Evolutionary conservation across 2,888 invertebrate species (phyloP).

Genomic region (Cephus pulcher): DNA sequence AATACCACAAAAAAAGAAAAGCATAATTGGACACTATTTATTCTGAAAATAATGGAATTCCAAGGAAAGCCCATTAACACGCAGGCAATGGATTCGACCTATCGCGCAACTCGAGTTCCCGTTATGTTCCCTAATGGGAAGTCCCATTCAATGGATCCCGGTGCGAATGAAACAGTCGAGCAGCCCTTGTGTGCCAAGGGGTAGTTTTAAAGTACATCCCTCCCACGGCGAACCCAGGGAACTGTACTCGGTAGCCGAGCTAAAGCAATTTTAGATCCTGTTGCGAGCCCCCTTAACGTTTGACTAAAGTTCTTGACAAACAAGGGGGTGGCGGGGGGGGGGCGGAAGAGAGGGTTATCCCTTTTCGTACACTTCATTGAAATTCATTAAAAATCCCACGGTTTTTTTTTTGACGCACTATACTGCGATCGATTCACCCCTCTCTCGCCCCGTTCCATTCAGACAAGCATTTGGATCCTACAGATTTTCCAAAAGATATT

Average conservation of each 20-base stretch:
- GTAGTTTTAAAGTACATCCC: conserved; percentile 43
- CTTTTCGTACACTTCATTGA: conserved; percentile 38
- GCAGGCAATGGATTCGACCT: background rate
- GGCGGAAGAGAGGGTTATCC: conserved; percentile 14
- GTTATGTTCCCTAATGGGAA: background rate
- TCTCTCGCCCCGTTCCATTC: background rate
- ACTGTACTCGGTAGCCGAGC: conserved; percentile 32
- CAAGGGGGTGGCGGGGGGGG: conserved; percentile 36
- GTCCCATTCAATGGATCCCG: background rate
- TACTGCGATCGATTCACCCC: background rate
- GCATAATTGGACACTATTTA: background rate
- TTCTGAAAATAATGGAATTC: background rate
- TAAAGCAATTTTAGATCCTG: conserved; percentile 49
- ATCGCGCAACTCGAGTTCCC: background rate
- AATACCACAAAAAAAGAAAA: background rate
- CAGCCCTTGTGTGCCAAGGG: background rate
- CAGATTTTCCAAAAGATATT: background rate
- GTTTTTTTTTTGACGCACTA: background rate
- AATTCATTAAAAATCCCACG: conserved; percentile 45
- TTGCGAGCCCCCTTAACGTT: conserved; percentile 40
- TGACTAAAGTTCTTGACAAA: conserved; percentile 43
- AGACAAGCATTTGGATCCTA: background rate
- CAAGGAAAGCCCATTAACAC: background rate
- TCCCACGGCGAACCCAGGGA: conserved; percentile 3
- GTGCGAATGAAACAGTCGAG: background rate